A percentile compares a stretch with the other conserved stretches of the same genome.
phyloP scores from a whole-genome alignment of 2,888 invertebrate species.

The Clusia tigrina region DNA sequence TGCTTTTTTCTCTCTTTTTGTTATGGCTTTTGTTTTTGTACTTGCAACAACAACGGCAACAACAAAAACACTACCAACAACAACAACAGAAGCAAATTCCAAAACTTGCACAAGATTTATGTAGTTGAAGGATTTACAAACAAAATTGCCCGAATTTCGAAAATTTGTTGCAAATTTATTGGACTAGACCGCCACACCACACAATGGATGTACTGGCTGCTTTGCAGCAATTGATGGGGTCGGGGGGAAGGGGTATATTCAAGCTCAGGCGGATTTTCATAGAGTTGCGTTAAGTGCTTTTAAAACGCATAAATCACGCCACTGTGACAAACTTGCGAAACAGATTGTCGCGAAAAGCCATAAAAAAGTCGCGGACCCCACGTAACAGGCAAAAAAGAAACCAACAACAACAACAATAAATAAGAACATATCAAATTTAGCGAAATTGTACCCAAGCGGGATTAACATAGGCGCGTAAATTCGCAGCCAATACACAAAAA shows the following conservation, averaged over 20 bases:
- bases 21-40: no score
- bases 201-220: background rate
- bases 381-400: background rate
- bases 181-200: background rate
- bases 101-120: slow-evolving; percentile 59
- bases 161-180: background rate
- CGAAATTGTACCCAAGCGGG: slow-evolving; percentile 15
- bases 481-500: slow-evolving; percentile 44
- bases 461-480: slow-evolving; percentile 55
- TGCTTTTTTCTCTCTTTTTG: no score
- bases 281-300: slow-evolving; percentile 57
- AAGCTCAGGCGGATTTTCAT: slow-evolving; percentile 44
- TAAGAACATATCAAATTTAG: background rate
- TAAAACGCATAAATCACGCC: slow-evolving; percentile 58
- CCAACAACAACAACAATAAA: background rate
- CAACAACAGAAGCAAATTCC: no score
- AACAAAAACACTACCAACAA: no score
- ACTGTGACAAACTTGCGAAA: slow-evolving; percentile 47
- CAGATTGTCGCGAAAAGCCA: slow-evolving; percentile 14
- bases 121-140: slow-evolving; percentile 60
- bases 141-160: slow-evolving; percentile 26
- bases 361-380: background rate
- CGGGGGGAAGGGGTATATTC: background rate
- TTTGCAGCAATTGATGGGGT: background rate
- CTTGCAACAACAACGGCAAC: no score